Evolutionary conservation across 2,797 vertebrate genomes (phyloP), one percentile per base, ranked within the genome.

Genomic region (Mus caroli): DNA sequence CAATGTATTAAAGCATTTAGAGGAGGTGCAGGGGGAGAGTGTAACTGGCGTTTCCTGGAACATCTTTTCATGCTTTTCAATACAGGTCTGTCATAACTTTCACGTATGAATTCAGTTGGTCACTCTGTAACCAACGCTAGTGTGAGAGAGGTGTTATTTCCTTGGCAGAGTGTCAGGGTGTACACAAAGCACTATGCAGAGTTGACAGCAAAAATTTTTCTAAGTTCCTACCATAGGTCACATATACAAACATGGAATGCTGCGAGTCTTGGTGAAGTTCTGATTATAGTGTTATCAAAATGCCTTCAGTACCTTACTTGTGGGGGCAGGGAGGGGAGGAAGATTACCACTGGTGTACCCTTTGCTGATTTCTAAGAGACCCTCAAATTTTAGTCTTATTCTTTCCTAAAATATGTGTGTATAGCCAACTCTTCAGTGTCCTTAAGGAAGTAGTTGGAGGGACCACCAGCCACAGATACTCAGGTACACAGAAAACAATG

Each of bases 31-130:
- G 6, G 64, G 14, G 12, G 10, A 40, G 7, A 93, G 2, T 54
- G 1, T 71, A 78, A 93, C 24, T 75, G 19, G 40, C 17, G 83
- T 94, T 90, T 95, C 43, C 69, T 13, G 92, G 58, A 92, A 11
- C 0, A 46, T 5, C 24, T 2, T 50, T 50, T 28, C 58, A 75
- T 6, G 24, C 28, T 40, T n/a, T 75, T 15, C 40, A 77, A 52
- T 69, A 56, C 3, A 8, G 4, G 13, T 62, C 15, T 7, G 3
- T 86, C 20, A 22, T 62, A 64, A 67, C 71, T 26, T 26, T 56
- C 34, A 96, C 62, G 31, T 14, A 43, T 3, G 9, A 22, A 17
- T 64, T 71, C 34, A 28, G 0, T 67, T 0, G 46, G 26, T 7
- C 22, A 31, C 67, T 56, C 78, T 83, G 26, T 14, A 85, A 6